Percentiles rank a stretch among this genome's conserved stretches.
Evolutionary conservation across 2,888 invertebrate species (phyloP).

Genomic region (Hydrotaea diabolus): DNA sequence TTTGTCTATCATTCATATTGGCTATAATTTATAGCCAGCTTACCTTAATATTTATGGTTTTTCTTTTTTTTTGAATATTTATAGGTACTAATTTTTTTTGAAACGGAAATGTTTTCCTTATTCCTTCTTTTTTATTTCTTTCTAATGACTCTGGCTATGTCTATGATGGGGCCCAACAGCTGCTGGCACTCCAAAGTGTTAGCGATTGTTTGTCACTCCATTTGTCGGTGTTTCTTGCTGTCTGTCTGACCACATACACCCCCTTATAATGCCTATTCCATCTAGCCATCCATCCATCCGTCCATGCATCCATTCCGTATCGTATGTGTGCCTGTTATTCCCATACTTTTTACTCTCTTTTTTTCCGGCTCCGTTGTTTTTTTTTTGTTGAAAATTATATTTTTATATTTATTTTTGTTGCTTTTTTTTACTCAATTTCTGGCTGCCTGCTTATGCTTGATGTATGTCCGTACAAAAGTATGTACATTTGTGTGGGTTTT

Average conservation of each 20-base stretch:
- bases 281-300: neutral
- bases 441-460: conserved; percentile 29
- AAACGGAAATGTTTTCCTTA: conserved; percentile 1
- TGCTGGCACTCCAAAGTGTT: conserved; percentile 22
- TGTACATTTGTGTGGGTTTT: neutral
- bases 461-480: conserved; percentile 3
- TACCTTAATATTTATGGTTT: neutral
- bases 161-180: conserved; percentile 46
- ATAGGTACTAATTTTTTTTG: conserved; percentile 24
- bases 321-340: neutral
- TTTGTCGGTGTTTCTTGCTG: neutral
- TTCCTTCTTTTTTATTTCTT: neutral
- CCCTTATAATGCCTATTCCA: neutral
- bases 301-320: neutral
- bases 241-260: neutral
- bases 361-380: neutral
- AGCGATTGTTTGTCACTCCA: too few relatives aligned
- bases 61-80: neutral
- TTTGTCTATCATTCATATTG: neutral
- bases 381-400: neutral
- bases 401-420: neutral
- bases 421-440: conserved; percentile 21
- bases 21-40: neutral
- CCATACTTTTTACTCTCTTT: conserved; percentile 28
- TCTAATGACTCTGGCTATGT: neutral